phyloP scores from a whole-genome alignment of 2,113 vertebrate genomes.

The Odocoileus hemionus region DNA sequence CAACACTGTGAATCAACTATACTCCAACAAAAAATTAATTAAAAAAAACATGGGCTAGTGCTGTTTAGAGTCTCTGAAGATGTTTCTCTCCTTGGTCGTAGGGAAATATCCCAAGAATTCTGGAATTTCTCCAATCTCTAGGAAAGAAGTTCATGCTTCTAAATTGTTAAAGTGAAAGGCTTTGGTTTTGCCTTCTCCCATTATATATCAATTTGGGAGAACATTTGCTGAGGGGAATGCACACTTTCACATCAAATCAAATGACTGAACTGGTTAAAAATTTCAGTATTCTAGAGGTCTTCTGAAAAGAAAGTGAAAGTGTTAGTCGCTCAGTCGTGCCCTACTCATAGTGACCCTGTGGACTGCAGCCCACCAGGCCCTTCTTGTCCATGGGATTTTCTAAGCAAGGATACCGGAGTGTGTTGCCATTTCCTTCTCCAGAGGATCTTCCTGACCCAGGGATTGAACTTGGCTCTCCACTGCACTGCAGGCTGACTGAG shows the following conservation, averaged over 20 bases:
- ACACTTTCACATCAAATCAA: background rate
- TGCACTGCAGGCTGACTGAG: background rate
- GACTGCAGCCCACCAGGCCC: background rate
- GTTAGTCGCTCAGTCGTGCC: background rate
- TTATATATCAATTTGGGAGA: background rate
- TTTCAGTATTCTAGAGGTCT: background rate
- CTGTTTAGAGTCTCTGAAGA: background rate
- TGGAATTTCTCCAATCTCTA: background rate
- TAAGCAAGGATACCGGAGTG: background rate
- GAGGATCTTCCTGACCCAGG: background rate
- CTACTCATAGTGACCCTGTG: background rate
- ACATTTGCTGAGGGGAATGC: background rate
- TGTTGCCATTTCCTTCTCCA: background rate
- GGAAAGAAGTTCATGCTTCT: background rate
- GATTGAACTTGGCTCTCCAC: background rate
- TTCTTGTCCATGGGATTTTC: background rate
- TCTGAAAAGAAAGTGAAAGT: background rate
- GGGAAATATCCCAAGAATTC: background rate
- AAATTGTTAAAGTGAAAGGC: background rate
- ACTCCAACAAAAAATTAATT: background rate
- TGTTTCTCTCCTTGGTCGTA: background rate
- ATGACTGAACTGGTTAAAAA: background rate
- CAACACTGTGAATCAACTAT: background rate
- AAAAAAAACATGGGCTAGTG: background rate
- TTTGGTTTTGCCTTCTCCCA: background rate